Evolutionary conservation across 1,140 invertebrate species (phyloP).

Genomic region (Brachystomella parvula): DNA sequence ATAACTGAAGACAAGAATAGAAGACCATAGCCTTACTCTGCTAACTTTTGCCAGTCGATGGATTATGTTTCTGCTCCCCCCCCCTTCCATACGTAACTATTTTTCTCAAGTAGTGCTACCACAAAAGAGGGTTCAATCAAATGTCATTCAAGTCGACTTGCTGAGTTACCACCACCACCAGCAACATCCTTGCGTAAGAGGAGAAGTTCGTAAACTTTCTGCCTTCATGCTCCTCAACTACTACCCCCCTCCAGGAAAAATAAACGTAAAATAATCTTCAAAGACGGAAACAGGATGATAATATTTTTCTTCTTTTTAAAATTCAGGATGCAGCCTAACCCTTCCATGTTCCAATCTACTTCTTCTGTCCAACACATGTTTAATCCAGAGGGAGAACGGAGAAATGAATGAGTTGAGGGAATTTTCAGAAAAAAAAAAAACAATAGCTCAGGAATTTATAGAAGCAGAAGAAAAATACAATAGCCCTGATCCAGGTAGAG

Average conservation of each 20-base stretch:
- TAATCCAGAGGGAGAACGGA: neutral
- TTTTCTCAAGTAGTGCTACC: no score
- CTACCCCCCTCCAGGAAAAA: neutral
- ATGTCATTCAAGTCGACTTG: conserved; percentile 10
- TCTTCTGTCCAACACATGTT: neutral
- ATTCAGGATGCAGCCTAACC: conserved; percentile 6
- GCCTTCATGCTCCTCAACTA: neutral
- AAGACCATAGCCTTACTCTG: no score
- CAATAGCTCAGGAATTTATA: no score
- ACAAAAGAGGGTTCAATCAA: neutral
- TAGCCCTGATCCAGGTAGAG: no score
- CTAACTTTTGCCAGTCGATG: no score
- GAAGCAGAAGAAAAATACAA: no score
- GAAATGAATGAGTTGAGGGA: no score
- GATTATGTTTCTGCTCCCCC: no score
- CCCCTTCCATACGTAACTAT: no score
- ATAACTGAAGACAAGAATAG: no score
- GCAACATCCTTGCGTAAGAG: no score
- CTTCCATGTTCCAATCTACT: neutral
- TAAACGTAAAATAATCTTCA: conserved; percentile 8
- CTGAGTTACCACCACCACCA: no score
- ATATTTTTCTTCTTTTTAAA: conserved; percentile 3
- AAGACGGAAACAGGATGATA: conserved; percentile 8
- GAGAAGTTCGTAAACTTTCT: neutral
- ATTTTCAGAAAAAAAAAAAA: neutral